These are phyloP conservation scores for Holacanthus passer DNA, from an alignment of 2,113 vertebrate genomes.

Conservation along the genomic window DNA sequence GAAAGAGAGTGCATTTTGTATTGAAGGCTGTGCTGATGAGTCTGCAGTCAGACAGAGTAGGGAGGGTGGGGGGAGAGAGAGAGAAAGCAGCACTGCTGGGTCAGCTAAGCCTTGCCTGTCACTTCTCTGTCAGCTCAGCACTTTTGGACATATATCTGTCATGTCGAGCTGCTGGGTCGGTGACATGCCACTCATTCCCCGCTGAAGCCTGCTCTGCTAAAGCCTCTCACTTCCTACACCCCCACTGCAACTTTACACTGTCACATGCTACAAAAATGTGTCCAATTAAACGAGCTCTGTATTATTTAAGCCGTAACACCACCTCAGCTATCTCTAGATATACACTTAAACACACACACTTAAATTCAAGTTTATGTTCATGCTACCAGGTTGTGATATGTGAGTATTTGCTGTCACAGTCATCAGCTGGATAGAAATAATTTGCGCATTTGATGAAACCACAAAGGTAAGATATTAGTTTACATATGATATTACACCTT, in stretches of 20 bases:
- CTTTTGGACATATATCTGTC: conserved; percentile 76
- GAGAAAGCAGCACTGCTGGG: conserved; percentile 73
- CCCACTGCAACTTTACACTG: neutral
- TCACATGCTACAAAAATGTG: neutral
- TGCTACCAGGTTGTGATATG: too few relatives aligned
- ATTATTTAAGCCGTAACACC: neutral
- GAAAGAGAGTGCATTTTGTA: conserved; percentile 37
- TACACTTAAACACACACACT: neutral
- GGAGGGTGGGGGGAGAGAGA: conserved; percentile 29
- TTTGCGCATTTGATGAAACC: too few relatives aligned
- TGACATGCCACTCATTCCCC: conserved; percentile 64
- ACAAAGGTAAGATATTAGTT: too few relatives aligned
- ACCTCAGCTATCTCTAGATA: neutral
- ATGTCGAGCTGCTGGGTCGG: conserved; percentile 49
- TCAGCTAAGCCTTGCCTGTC: conserved; percentile 78
- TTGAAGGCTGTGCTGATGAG: conserved; percentile 68
- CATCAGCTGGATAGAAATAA: too few relatives aligned
- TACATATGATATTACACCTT: too few relatives aligned
- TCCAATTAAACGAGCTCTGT: neutral
- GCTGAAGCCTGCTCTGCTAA: conserved; percentile 11
- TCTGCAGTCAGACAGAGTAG: conserved; percentile 69
- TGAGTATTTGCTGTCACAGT: too few relatives aligned
- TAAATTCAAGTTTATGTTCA: neutral
- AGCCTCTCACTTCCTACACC: conserved; percentile 18
- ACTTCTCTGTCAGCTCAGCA: conserved; percentile 77